Evolutionary conservation across 2,113 vertebrate species (phyloP).

Genomic region (Passer domesticus): DNA sequence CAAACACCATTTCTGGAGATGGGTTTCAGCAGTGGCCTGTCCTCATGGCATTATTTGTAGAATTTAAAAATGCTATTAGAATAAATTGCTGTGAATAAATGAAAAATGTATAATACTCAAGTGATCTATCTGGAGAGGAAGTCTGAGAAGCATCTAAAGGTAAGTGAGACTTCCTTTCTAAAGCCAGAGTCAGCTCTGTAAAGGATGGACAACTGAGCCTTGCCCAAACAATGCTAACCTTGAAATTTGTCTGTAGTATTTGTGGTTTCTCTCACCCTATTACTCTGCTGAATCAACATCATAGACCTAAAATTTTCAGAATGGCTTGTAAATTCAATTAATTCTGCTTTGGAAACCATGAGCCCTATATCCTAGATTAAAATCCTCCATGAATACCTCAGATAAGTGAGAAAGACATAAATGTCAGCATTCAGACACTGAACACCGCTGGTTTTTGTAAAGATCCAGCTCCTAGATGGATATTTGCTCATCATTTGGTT

Average conservation of each 20-base stretch:
- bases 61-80: background rate
- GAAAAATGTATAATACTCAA: conserved; percentile 27
- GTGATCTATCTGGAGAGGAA: conserved; percentile 60
- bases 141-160: conserved; percentile 52
- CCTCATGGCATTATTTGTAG: background rate
- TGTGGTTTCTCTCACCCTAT: conserved; percentile 13
- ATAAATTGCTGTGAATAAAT: background rate
- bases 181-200: background rate
- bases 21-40: background rate
- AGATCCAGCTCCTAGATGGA: conserved; percentile 26
- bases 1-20: background rate
- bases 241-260: background rate
- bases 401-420: background rate
- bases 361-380: background rate
- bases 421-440: conserved; percentile 57
- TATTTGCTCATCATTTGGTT: conserved; percentile 40
- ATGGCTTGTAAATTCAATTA: conserved; percentile 13
- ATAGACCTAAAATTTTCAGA: background rate
- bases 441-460: conserved; percentile 61
- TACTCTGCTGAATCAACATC: conserved; percentile 13
- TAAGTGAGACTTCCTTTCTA: conserved; percentile 37
- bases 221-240: background rate
- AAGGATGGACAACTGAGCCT: background rate
- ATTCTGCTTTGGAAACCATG: conserved; percentile 6
- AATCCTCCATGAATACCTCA: conserved; percentile 8